These are phyloP conservation scores for Pasiphila rectangulata DNA, from an alignment of 2,888 invertebrate genomes.

Conservation along the genomic window DNA sequence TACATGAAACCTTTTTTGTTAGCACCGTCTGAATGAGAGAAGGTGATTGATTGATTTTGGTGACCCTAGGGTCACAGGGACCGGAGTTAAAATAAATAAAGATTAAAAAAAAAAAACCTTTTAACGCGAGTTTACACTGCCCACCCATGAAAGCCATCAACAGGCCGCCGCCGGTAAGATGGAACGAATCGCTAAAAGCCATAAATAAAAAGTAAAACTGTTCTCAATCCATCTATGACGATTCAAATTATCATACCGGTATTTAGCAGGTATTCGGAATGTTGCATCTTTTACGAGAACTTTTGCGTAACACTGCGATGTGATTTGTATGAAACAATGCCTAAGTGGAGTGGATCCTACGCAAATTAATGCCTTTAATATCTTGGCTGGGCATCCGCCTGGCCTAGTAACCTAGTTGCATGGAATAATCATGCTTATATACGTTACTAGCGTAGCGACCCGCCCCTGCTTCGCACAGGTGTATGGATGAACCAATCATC, in stretches of 20 bases:
- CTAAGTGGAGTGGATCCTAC: slow-evolving; percentile 25
- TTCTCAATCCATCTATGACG: slow-evolving; percentile 21
- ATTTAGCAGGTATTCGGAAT: slow-evolving; percentile 20
- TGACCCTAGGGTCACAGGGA: no score
- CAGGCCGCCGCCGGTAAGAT: slow-evolving; percentile 3
- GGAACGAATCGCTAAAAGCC: slow-evolving; percentile 17
- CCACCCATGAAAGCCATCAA: not conserved
- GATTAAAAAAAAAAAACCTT: no score
- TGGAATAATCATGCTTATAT: slow-evolving; percentile 5
- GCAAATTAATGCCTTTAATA: slow-evolving; percentile 19
- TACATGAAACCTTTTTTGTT: no score
- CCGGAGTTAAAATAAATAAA: no score
- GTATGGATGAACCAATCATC: no score
- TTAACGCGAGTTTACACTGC: slow-evolving; percentile 1
- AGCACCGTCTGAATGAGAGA: no score
- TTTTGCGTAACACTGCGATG: slow-evolving; percentile 27
- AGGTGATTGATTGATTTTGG: no score
- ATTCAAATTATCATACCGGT: slow-evolving; percentile 30
- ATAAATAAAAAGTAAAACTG: slow-evolving; percentile 24
- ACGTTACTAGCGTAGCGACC: no score
- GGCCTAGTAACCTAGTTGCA: slow-evolving; percentile 19
- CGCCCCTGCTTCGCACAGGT: no score
- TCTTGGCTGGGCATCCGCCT: slow-evolving; percentile 14
- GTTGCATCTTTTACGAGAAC: slow-evolving; percentile 17
- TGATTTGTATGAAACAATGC: slow-evolving; percentile 28